Conservation (phyloP, 2,797 vertebrate species). For the Enteromius treurensis region DNA sequence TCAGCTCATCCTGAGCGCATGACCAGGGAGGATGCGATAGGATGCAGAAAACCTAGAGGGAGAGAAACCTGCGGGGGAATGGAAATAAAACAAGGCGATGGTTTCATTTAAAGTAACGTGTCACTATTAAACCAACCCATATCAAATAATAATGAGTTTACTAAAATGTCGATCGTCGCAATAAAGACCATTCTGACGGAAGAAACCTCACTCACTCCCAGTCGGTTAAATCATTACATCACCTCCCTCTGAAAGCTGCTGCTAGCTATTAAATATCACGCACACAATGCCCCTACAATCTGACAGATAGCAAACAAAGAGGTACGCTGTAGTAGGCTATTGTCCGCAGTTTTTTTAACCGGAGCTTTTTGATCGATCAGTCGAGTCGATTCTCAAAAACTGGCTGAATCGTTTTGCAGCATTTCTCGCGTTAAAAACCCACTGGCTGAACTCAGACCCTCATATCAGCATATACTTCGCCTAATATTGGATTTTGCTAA, state of each 20-base stretch:
- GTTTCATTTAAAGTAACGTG: constrained; percentile 6
- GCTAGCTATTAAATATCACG: background rate
- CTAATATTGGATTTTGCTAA: background rate
- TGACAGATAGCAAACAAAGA: background rate
- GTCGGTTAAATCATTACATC: constrained; percentile 56
- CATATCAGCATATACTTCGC: background rate
- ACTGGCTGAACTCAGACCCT: background rate
- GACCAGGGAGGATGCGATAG: constrained; percentile 60
- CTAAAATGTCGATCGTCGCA: background rate
- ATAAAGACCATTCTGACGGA: constrained; percentile 59
- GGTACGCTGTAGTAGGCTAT: background rate
- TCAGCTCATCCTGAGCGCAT: constrained; percentile 74
- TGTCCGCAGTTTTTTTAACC: background rate
- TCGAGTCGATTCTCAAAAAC: background rate
- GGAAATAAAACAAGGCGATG: background rate
- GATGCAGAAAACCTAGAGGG: constrained; percentile 13
- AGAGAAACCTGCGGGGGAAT: constrained; percentile 35
- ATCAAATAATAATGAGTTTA: background rate
- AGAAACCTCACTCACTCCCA: constrained; percentile 53
- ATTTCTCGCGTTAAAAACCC: background rate
- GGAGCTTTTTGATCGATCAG: background rate
- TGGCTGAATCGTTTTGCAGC: background rate
- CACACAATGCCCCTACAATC: background rate
- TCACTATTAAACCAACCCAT: background rate
- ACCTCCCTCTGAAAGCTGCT: constrained; percentile 7